Evolutionary conservation across 2,888 invertebrate species (phyloP), one percentile per base, ranked within the genome.

Genomic region (Pocota personata): DNA sequence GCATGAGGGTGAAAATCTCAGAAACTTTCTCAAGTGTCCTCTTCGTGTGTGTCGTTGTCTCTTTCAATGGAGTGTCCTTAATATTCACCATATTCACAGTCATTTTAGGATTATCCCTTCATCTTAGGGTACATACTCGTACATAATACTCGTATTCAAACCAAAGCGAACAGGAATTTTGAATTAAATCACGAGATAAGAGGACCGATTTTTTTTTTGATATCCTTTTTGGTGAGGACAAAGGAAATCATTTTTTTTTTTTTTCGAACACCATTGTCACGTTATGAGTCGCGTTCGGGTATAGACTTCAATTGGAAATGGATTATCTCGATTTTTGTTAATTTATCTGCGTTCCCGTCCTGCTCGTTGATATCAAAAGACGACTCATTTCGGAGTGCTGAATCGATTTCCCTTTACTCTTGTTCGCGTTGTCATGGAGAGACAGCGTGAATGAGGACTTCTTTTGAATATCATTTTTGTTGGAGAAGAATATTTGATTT

Each of bases 101-200:
- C 67, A 66, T 76, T 69, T 67, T 24, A 46, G 82, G 69, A 82
- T 76, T 57, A 82, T 82, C 75, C 46, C 6, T 37, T 32, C n/a
- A 37, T 43, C 30, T 60, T 60, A 46, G 60, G 67, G 37, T n/a
- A 30, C 7, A 30, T 7, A 30, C n/a, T n/a, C n/a, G 2, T 24
- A 3, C 4, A 4, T 24, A 3, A 4, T 55, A 8, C 24, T 19
- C 43, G 30, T 35, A 30, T 50, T 27, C 19, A 50, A n/a, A 27
- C 19, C 57, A 48, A 16, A 8, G 37, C 43, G 48, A 46, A 12
- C n/a, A 10, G 57, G 57, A 57, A 67, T 21, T 48, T 48, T 48
- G 35, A 80, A 75, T 75, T 62, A 60, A 80, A 52, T 75, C 66
- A n/a, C 43, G 14, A 40, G 52, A 73, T 69, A 46, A 48, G 46